A percentile compares a stretch with the other conserved stretches of the same genome.
phyloP scores from a whole-genome alignment of 2,797 vertebrate genomes.

The Sebastes matsubarae region DNA sequence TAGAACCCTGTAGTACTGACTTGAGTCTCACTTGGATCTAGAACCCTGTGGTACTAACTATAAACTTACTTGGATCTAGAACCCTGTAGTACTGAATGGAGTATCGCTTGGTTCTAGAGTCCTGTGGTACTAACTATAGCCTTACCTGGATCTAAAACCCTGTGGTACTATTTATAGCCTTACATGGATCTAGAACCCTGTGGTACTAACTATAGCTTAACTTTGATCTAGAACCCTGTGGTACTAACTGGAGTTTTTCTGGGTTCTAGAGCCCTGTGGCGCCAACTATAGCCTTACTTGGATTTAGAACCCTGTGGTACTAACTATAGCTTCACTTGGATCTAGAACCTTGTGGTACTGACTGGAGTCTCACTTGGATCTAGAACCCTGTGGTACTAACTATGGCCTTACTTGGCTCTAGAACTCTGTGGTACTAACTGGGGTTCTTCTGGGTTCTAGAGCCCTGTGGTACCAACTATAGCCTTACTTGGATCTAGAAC shows the following conservation, averaged over 20 bases:
- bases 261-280: not conserved
- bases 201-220: not conserved
- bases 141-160: not conserved
- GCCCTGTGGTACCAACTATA: not conserved
- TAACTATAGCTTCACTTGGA: not conserved
- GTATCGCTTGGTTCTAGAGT: too few relatives aligned
- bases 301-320: not conserved
- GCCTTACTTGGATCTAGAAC: too few relatives aligned
- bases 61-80: not conserved
- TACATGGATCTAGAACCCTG: not conserved
- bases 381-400: not conserved
- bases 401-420: not conserved
- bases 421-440: not conserved
- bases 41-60: not conserved
- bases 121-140: not conserved
- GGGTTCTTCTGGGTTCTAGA: not conserved
- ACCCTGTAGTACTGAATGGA: too few relatives aligned
- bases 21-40: not conserved
- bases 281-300: not conserved
- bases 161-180: not conserved
- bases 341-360: not conserved
- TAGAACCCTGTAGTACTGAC: not conserved
- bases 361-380: not conserved
- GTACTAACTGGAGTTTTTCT: not conserved
- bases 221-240: not conserved